These are phyloP conservation scores for Spodoptera picta DNA, from an alignment of 2,888 invertebrate genomes.

Conservation along the genomic window DNA sequence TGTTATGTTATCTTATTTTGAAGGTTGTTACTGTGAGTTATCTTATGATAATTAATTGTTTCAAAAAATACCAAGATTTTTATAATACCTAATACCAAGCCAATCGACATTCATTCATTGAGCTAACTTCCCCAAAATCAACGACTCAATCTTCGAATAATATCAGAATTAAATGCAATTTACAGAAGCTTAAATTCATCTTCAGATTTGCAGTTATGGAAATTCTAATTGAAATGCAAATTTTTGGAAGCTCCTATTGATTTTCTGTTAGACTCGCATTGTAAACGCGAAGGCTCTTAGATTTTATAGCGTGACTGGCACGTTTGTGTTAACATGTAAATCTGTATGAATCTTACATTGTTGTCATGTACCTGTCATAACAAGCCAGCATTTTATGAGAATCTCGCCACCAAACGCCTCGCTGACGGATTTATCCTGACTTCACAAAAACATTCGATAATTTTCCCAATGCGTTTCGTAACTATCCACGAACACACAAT, in stretches of 20 bases:
- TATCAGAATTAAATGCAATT: not conserved
- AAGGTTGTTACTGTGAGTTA: no score
- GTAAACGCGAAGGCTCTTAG: constrained; percentile 6
- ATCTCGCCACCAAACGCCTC: constrained; percentile 5
- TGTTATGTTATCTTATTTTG: no score
- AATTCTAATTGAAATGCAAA: constrained; percentile 21
- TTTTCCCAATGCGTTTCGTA: constrained; percentile 18
- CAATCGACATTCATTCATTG: no score
- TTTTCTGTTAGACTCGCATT: constrained; percentile 21
- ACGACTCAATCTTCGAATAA: not conserved
- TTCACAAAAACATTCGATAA: constrained; percentile 18
- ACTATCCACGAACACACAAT: constrained; percentile 11
- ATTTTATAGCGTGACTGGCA: constrained; percentile 10
- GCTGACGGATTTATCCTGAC: constrained; percentile 23
- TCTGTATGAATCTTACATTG: constrained; percentile 20
- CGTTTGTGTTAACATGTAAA: constrained; percentile 21
- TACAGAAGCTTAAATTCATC: constrained; percentile 3
- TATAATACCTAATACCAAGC: no score
- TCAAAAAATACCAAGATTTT: no score
- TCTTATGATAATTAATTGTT: no score
- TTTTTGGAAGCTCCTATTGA: constrained; percentile 18
- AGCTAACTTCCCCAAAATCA: not conserved
- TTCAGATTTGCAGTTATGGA: constrained; percentile 4
- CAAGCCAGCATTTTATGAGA: constrained; percentile 15
- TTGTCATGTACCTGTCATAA: constrained; percentile 12